These are phyloP conservation scores for Charanyca ferruginea DNA, from an alignment of 2,888 invertebrate species.

Conservation along the genomic window DNA sequence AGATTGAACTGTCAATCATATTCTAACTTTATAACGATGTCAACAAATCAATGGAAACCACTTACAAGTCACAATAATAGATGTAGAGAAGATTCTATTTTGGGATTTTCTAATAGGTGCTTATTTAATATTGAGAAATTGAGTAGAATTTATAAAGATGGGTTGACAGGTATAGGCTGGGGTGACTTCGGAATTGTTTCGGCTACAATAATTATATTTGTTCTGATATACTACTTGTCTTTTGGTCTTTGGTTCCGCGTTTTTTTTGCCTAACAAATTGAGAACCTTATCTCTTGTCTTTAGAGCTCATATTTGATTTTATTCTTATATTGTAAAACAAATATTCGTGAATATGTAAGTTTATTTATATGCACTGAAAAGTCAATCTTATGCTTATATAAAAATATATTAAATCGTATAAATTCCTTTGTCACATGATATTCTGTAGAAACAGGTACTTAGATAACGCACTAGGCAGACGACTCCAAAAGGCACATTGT, in stretches of 20 bases:
- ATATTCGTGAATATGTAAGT: not conserved
- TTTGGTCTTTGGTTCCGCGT: not conserved
- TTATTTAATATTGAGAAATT: not conserved
- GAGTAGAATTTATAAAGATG: not conserved
- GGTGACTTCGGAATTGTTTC: not conserved
- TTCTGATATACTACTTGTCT: conserved; percentile 6
- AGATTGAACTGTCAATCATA: not conserved
- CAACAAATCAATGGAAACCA: not conserved
- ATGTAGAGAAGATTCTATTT: conserved; percentile 14
- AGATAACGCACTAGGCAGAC: conserved; percentile 13
- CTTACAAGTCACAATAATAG: conserved; percentile 13
- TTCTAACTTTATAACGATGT: not conserved
- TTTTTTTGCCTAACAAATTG: not conserved
- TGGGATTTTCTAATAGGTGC: not conserved
- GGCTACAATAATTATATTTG: not conserved
- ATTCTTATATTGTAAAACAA: conserved; percentile 16
- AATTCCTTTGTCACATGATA: conserved; percentile 35
- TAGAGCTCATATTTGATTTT: conserved; percentile 25
- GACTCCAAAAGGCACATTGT: not conserved
- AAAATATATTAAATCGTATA: conserved; percentile 11
- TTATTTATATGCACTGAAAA: conserved; percentile 11
- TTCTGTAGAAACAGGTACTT: conserved; percentile 17
- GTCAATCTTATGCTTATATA: conserved; percentile 20
- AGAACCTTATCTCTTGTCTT: conserved; percentile 1
- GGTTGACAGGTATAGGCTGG: conserved; percentile 5